Percentiles rank a stretch among this genome's conserved stretches.
These are phyloP conservation scores for Cynoglossus semilaevis DNA, from an alignment of 2,113 vertebrate species.

Conservation along the genomic window DNA sequence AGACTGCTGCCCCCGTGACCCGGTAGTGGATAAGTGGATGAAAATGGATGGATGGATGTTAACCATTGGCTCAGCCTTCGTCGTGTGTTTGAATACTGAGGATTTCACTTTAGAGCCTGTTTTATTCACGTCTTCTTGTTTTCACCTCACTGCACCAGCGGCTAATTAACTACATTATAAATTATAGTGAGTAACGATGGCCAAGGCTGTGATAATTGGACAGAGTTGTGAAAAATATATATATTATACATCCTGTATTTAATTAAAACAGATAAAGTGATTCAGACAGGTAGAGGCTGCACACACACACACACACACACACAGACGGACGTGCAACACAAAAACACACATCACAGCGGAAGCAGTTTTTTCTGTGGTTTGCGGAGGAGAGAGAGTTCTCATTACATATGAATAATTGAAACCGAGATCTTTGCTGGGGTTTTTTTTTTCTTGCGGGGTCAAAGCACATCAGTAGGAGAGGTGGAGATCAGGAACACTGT, in stretches of 20 bases:
- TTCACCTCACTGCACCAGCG: neutral
- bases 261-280: constrained; percentile 5
- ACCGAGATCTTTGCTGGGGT: constrained; percentile 57
- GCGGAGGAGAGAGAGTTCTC: constrained; percentile 50
- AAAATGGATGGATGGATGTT: no score
- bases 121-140: neutral
- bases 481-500: constrained; percentile 46
- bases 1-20: no score
- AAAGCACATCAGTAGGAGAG: constrained; percentile 66
- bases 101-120: constrained; percentile 2
- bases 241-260: neutral
- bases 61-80: no score
- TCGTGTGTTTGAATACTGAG: neutral
- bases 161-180: neutral
- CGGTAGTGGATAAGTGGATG: no score
- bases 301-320: neutral
- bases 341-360: constrained; percentile 15
- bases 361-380: constrained; percentile 41
- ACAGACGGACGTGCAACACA: neutral
- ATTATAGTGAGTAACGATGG: neutral
- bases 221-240: neutral
- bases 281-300: constrained; percentile 6
- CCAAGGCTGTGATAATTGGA: neutral
- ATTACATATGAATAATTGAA: constrained; percentile 76
- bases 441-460: constrained; percentile 69